Base-by-base conservation (phyloP, 1,140 invertebrate species). In the Drosophila nikananu region DNA sequence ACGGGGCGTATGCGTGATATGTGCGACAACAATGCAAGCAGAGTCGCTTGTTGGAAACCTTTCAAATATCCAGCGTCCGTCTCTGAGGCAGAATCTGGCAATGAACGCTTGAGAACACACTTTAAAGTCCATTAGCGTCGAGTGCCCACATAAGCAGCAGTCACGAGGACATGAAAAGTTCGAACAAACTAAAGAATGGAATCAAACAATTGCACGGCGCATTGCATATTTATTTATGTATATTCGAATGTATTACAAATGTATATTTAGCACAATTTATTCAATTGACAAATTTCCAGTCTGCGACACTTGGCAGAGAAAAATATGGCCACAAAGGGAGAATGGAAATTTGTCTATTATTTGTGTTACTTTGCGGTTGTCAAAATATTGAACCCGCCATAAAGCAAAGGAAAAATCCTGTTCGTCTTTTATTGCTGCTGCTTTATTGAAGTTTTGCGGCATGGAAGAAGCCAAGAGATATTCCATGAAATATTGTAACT, bases 111-210 rank as follows among this genome's bases (percentile, higher is more conserved):
- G 75, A 90, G 68, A 86, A 90, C 79, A 90, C 81, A 86, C 86
- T 90, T 90, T 90, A 90, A 90, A 90, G 86, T 90, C 86, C 86
- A 90, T 90, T 90, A 90, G 86, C 72, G 84, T 75, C 80, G 62
- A 87, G 86, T 90, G 68, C 75, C 75, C 73, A 48, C 70, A 77
- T 52, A 76, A 60, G 59, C 46, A 39, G 63, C 57, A 42, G 71
- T 63, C 76, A 64, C 41, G 52, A 63, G 15, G 19, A 63, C 49
- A 37, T 15, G 25, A 63, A 27, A 35, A 80, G 48, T 64, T 60
- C 44, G 23, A 65, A 48, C 30, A 70, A 35, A 65, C 39, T 37
- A 17, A 23, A 39, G 39, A 57, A 49, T 35, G 39, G 39, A 70
- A 66, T 71, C 72, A 80, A 77, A 74, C 42, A 82, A 65, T 61